A percentile compares a stretch with the other conserved stretches of the same genome.
Conservation (phyloP, 2,113 vertebrate species). For the Conger conger region DNA sequence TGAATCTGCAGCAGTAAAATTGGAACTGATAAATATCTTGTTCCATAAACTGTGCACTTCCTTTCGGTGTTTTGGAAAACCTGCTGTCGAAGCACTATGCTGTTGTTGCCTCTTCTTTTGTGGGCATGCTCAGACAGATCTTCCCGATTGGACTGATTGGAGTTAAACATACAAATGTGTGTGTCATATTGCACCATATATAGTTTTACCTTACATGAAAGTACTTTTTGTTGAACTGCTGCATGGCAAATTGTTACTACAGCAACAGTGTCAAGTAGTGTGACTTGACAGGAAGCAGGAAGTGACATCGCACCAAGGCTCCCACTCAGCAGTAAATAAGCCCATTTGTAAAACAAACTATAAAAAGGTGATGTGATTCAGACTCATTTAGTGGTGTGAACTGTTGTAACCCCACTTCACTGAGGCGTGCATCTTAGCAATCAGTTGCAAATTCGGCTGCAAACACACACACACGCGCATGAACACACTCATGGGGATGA, state of each 20-base stretch:
- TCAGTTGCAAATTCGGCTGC: conserved; percentile 16
- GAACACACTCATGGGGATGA: neutral
- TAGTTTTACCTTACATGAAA: no score
- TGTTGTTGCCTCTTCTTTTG: no score
- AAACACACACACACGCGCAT: no score
- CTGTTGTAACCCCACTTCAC: conserved; percentile 11
- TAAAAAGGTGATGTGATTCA: conserved; percentile 13
- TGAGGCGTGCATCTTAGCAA: neutral
- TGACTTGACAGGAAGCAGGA: neutral
- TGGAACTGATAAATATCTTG: no score
- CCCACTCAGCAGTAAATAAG: neutral
- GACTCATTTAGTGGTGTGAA: neutral
- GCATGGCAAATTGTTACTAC: no score
- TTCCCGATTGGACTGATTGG: no score
- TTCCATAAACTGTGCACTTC: no score
- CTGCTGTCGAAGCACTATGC: neutral
- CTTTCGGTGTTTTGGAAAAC: no score
- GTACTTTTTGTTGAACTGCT: no score
- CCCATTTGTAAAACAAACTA: conserved; percentile 7
- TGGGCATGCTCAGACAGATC: no score
- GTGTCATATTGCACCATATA: no score
- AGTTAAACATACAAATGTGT: no score
- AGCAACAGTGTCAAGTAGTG: neutral
- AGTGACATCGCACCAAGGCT: neutral
- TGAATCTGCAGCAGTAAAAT: neutral